Percentiles rank a stretch among this genome's conserved stretches.
These are phyloP conservation scores for Todiramphus saurophagus DNA, from an alignment of 2,113 vertebrate genomes.

Conservation along the genomic window DNA sequence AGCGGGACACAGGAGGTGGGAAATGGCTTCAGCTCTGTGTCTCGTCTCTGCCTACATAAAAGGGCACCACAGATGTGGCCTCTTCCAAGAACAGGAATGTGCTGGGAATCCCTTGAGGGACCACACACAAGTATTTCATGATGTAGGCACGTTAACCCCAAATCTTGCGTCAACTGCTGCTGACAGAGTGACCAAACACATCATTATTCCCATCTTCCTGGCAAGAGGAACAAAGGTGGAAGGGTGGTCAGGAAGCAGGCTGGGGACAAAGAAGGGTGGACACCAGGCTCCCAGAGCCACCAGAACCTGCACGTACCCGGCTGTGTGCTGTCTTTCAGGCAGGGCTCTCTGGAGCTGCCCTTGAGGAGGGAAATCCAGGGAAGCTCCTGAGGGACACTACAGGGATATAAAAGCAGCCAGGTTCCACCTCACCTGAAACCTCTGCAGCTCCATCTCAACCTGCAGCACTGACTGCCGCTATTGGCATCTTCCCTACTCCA, in stretches of 20 bases:
- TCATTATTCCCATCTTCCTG: background rate
- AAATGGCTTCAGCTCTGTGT: background rate
- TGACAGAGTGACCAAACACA: background rate
- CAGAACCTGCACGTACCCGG: too few relatives aligned
- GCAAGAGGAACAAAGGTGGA: background rate
- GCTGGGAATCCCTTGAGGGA: background rate
- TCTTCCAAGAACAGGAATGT: background rate
- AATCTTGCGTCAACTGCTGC: background rate
- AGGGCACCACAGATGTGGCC: background rate
- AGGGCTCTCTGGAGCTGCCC: background rate
- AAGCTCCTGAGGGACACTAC: background rate
- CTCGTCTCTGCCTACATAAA: background rate
- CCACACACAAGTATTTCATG: background rate
- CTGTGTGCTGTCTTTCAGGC: background rate
- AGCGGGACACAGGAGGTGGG: background rate
- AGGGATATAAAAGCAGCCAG: background rate
- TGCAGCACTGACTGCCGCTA: background rate
- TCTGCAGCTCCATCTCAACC: fast-evolving
- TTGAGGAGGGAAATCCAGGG: background rate
- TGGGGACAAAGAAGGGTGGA: background rate
- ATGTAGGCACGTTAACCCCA: background rate
- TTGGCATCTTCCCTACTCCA: background rate
- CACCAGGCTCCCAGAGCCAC: background rate
- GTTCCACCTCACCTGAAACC: background rate
- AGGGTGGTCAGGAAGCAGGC: background rate